Evolutionary conservation across 2,113 vertebrate genomes (phyloP).

Genomic region (Naja naja): DNA sequence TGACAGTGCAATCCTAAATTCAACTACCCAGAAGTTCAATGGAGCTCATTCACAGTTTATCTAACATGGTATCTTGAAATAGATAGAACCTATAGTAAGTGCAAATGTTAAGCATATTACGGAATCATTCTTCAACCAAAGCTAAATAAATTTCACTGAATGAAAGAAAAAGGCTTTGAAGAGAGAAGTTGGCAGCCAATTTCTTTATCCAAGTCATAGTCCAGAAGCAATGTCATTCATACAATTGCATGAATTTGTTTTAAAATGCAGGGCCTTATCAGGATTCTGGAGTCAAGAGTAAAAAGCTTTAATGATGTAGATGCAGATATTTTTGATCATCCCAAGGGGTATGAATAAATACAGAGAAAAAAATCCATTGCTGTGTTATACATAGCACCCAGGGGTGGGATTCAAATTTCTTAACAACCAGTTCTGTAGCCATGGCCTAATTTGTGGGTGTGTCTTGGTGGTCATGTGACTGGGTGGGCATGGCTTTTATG

Average conservation of each 20-base stretch:
- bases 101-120: not conserved
- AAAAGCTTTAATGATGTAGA: not conserved
- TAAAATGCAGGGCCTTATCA: not conserved
- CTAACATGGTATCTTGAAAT: not conserved
- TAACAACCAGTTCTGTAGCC: too few relatives aligned
- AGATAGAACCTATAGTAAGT: not conserved
- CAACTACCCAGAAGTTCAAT: not conserved
- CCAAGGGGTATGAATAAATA: not conserved
- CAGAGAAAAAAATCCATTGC: not conserved
- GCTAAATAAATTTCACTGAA: not conserved
- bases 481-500: too few relatives aligned
- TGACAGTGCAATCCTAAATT: not conserved
- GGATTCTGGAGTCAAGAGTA: not conserved
- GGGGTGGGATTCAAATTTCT: too few relatives aligned
- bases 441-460: too few relatives aligned
- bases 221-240: not conserved
- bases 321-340: not conserved
- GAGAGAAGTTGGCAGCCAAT: not conserved
- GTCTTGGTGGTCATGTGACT: too few relatives aligned
- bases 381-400: not conserved
- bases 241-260: not conserved
- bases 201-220: not conserved
- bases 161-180: not conserved
- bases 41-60: not conserved
- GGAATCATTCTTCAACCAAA: not conserved